Evolutionary conservation across 2,797 vertebrate genomes (phyloP).

Genomic region (Silurus lanzhouensis): DNA sequence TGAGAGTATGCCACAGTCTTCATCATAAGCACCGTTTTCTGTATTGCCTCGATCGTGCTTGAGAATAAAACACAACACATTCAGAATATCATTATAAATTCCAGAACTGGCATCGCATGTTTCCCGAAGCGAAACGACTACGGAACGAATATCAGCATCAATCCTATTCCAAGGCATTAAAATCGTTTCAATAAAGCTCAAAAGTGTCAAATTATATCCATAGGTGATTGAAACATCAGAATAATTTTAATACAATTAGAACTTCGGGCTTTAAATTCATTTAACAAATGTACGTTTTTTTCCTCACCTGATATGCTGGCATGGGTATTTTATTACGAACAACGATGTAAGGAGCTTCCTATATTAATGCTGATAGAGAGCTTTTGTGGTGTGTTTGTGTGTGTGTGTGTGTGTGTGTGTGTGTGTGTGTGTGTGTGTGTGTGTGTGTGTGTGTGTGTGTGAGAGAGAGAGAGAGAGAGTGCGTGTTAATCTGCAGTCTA

Average conservation of each 20-base stretch:
- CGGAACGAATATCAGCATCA: neutral
- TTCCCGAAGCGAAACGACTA: no score
- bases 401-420: neutral
- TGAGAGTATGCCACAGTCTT: neutral
- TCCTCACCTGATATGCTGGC: neutral
- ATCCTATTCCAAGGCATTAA: neutral
- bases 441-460: neutral
- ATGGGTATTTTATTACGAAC: neutral
- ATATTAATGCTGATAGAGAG: neutral
- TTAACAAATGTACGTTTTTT: neutral
- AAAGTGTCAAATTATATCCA: neutral
- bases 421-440: neutral
- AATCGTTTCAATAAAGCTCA: no score
- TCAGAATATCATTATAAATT: neutral
- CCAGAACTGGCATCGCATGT: neutral
- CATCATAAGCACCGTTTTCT: neutral
- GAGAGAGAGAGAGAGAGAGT: neutral
- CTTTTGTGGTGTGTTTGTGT: neutral
- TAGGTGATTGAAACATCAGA: no score
- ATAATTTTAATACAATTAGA: no score
- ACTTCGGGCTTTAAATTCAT: no score
- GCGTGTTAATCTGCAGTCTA: conserved; percentile 2
- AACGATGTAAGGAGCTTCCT: neutral
- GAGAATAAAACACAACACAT: neutral
- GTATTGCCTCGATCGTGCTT: neutral